phyloP scores from a whole-genome alignment of 2,888 invertebrate genomes.

The Acronicta psi region DNA sequence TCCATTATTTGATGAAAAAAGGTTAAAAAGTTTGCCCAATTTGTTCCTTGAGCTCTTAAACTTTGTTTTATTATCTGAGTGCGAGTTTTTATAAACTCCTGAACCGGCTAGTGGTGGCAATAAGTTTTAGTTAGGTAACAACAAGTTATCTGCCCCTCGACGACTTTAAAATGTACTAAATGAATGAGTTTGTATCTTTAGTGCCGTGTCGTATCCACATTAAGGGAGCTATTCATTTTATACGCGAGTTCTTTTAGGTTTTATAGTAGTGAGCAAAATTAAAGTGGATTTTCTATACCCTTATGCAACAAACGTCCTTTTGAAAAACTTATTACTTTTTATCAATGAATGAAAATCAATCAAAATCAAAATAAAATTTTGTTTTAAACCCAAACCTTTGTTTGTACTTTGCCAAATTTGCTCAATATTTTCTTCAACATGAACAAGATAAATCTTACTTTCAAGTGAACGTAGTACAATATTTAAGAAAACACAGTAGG shows the following conservation, averaged over 20 bases:
- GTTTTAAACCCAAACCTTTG: too few species aligned
- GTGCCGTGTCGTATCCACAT: conserved; percentile 21
- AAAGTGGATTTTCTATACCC: conserved; percentile 1
- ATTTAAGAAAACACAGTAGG: too few species aligned
- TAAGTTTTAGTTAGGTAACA: conserved; percentile 44
- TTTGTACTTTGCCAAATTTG: too few species aligned
- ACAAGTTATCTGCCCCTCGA: conserved; percentile 42
- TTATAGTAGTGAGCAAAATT: conserved; percentile 2
- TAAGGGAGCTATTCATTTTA: conserved; percentile 26
- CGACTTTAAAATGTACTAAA: conserved; percentile 40
- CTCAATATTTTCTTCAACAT: too few species aligned
- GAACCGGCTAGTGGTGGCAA: conserved; percentile 27
- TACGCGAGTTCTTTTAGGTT: conserved; percentile 9
- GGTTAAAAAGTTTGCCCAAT: conserved; percentile 72
- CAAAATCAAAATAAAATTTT: too few species aligned
- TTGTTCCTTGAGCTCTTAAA: conserved; percentile 62
- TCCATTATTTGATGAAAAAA: conserved; percentile 70
- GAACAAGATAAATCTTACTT: too few species aligned
- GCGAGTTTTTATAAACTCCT: conserved; percentile 44
- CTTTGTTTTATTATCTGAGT: conserved; percentile 54
- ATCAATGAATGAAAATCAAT: too few species aligned
- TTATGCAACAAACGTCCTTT: neutral
- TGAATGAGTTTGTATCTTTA: conserved; percentile 34
- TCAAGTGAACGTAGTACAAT: too few species aligned
- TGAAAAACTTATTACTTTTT: too few species aligned